Base-by-base conservation (phyloP, 2,888 invertebrate species). In the Andrena trimmerana region DNA sequence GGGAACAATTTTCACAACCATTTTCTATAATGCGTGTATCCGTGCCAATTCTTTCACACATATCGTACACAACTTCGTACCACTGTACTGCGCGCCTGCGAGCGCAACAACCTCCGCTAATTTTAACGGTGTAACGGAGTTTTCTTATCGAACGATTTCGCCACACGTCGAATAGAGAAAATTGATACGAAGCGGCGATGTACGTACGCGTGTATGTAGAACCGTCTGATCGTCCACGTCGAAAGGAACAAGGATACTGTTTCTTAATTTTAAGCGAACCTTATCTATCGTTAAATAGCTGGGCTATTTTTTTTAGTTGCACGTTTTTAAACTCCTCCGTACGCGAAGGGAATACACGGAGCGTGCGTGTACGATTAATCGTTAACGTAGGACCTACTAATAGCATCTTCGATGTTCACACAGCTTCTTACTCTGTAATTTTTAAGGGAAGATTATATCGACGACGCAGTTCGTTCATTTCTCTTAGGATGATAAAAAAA, bases 1-100 rank as follows among this genome's bases (percentile, higher is more conserved):
- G 84, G 84, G 84, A 84, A 78, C 82, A 84, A 84, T 82, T 82
- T 84, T 82, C 52, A 16, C 20, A 66, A 74, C 20, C 60, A 10
- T 78, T 74, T 68, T 71, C 29, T 78, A 81, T 27, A 42, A 52
- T 5, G 70, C 71, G 67, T 59, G 66, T 63, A 81, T 77, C 67
- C 71, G 81, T 81, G 83, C 78, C 77, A 81, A 84, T 78, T 71
- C 67, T 27, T 78, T 74, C 72, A 71, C 68, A 83, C 78, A 79
- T 74, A 79, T 79, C 74, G 63, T 69, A 31, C 59, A 24, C 60
- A 52, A 70, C 16, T 59, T 65, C 20, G 50, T 66, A 54, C 48
- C 8, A 7, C 29, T 33, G 6, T 33, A 65, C 8, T 29, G 60
- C 3, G 29, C n/a, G 29, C 42, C 33, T 27, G 59, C 54, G 16